phyloP scores from a whole-genome alignment of 2,797 vertebrate genomes.

The Aulostomus chinensis region DNA sequence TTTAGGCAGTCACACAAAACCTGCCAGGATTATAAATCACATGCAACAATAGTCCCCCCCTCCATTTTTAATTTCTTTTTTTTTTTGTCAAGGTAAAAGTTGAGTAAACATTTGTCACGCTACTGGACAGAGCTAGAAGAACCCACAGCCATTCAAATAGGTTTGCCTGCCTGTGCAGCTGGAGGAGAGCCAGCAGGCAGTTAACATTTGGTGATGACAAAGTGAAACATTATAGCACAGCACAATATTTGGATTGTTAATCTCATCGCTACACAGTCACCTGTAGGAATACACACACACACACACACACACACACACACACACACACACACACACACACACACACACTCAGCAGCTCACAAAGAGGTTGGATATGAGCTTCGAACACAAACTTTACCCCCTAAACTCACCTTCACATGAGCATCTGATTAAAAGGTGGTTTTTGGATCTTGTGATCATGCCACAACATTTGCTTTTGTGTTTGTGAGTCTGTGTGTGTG shows the following conservation, averaged over 20 bases:
- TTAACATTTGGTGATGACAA: slow-evolving; percentile 69
- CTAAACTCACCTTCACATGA: too few species aligned
- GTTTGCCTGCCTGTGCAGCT: slow-evolving; percentile 59
- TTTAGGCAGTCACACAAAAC: too few species aligned
- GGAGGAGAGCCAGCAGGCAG: slow-evolving; percentile 60
- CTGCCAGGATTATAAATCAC: too few species aligned
- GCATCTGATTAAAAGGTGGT: too few species aligned
- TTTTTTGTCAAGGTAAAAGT: slow-evolving; percentile 47
- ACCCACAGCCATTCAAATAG: slow-evolving; percentile 45
- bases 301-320: neutral
- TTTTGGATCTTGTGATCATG: too few species aligned
- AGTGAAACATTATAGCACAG: slow-evolving; percentile 65
- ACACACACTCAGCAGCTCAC: neutral
- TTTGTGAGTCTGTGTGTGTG: too few species aligned
- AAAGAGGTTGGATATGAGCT: too few species aligned
- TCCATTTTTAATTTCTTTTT: too few species aligned
- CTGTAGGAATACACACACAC: slow-evolving; percentile 15
- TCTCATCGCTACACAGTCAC: slow-evolving; percentile 41
- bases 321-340: slow-evolving; percentile 1
- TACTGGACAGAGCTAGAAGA: slow-evolving; percentile 27
- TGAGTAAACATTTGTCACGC: slow-evolving; percentile 56
- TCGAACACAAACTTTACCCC: too few species aligned
- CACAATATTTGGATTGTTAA: slow-evolving; percentile 68
- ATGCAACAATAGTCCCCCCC: too few species aligned
- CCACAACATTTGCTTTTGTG: too few species aligned